Evolutionary conservation across 2,888 invertebrate species (phyloP), one percentile per base, ranked within the genome.

Genomic region (Microctonus hyperodae): DNA sequence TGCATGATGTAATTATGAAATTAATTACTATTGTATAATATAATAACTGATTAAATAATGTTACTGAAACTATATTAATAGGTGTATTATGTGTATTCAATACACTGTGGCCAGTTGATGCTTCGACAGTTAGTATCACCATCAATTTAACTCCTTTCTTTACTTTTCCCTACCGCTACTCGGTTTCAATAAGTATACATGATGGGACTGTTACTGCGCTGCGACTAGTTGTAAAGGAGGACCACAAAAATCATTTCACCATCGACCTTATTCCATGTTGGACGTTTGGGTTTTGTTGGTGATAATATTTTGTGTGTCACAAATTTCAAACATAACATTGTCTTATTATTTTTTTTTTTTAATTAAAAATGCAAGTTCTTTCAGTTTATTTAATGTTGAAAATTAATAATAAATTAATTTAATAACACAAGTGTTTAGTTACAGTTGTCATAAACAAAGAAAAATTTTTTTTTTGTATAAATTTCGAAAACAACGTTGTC

Each of bases 201-300:
- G 37, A 53, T 58, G 62, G 64, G 64, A 60, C 33, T 63, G 59
- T 33, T 50, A 56, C 25, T 20, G 50, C 44, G 35, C 55, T 50
- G 53, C 25, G 58, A 22, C 33, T n/a, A n/a, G 5, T 35, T 40
- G 58, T 31, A 28, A 53, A 62, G 61, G 33, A 62, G 62, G 62
- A 62, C 72, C 67, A 69, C 69, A 62, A 72, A 72, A 76, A 75
- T 63, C 78, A 79, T 78, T 79, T 79, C 78, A 78, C 78, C 74
- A 73, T 72, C 74, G 75, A 76, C 72, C 72, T 72, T 37, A 37
- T 53, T 63, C 67, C 71, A 69, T 73, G 71, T 73, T 70, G 69
- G 72, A 70, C 75, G 75, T 70, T 69, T 77, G 77, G 78, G 78
- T 77, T 76, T n/a, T n/a, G n/a, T n/a, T 73, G 74, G 74, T 71